Conservation (phyloP, 2,797 vertebrate genomes). For the Poecilia velifera region DNA sequence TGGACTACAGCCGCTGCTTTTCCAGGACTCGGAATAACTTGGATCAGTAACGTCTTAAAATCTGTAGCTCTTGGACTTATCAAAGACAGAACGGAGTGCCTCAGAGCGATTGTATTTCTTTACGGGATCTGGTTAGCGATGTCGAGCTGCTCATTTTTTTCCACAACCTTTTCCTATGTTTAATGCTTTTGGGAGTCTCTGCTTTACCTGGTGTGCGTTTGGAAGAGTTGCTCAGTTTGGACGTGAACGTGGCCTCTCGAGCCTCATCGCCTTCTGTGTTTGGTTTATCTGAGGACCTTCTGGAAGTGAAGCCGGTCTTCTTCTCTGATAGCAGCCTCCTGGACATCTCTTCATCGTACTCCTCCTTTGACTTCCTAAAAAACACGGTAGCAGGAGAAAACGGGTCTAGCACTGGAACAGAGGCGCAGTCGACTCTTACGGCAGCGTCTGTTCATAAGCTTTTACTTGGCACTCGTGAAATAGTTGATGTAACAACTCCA, state of each 20-base stretch:
- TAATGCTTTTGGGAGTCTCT: not conserved
- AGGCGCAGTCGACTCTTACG: not conserved
- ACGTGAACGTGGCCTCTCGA: conserved; percentile 30
- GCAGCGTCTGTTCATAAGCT: not conserved
- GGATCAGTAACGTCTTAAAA: not conserved
- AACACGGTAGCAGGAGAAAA: not conserved
- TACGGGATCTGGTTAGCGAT: not conserved
- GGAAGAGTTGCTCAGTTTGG: conserved; percentile 45
- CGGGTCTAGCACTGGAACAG: not conserved
- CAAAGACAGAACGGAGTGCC: not conserved
- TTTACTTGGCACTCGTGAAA: not conserved
- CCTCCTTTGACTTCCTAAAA: conserved; percentile 92
- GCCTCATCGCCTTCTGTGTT: conserved; percentile 36
- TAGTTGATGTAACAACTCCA: no score
- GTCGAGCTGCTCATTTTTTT: not conserved
- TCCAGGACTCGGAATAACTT: not conserved
- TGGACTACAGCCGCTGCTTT: not conserved
- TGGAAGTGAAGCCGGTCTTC: conserved; percentile 71
- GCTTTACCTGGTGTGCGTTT: conserved; percentile 61
- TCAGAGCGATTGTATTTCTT: not conserved
- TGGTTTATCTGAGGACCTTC: conserved; percentile 60
- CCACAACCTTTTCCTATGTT: not conserved
- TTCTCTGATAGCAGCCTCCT: conserved; percentile 68
- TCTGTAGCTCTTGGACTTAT: not conserved
- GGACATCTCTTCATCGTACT: conserved; percentile 90